phyloP scores from a whole-genome alignment of 2,113 vertebrate species.

The Campylomormyrus tamandua region DNA sequence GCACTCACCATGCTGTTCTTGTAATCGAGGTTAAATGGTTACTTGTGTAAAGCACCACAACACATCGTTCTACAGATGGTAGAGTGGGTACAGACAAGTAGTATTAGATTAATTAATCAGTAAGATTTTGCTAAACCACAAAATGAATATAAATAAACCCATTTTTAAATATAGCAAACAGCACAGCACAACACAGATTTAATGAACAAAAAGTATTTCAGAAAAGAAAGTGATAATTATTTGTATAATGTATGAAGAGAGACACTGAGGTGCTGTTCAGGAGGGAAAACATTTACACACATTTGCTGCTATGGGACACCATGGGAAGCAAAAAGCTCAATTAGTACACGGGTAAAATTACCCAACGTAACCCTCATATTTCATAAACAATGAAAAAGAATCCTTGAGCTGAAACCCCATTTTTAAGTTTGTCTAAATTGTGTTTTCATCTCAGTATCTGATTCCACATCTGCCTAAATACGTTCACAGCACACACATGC shows the following conservation, averaged over 20 bases:
- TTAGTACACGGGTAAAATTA: neutral
- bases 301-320: neutral
- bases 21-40: neutral
- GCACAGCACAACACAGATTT: neutral
- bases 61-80: neutral
- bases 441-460: neutral
- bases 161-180: neutral
- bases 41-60: neutral
- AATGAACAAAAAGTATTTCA: neutral
- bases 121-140: neutral
- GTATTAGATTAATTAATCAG: neutral
- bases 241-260: neutral
- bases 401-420: neutral
- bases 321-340: neutral
- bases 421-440: neutral
- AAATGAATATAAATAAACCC: neutral
- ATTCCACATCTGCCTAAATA: neutral
- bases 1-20: neutral
- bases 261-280: too few relatives aligned
- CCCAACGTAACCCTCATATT: neutral
- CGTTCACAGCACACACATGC: neutral
- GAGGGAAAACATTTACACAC: neutral
- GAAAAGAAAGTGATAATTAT: neutral
- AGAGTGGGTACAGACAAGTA: neutral
- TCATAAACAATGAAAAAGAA: neutral